These are phyloP conservation scores for Coregonus sp. DNA, from an alignment of 2,797 vertebrate genomes.

Conservation along the genomic window DNA sequence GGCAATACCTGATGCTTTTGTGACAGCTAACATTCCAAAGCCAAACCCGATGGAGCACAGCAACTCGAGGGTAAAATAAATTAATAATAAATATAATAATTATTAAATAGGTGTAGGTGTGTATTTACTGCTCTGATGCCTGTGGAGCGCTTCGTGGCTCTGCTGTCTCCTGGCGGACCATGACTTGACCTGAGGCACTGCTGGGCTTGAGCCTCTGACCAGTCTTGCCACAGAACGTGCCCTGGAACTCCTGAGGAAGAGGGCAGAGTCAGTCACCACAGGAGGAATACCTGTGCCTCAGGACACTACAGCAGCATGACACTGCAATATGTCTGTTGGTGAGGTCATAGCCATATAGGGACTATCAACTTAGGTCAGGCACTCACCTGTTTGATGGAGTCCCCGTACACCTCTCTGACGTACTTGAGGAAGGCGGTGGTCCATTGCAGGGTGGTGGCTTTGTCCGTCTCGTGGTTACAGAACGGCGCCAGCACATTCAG, in stretches of 20 bases:
- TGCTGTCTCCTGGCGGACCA: conserved; percentile 54
- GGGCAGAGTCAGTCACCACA: conserved; percentile 27
- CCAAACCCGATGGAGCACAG: background rate
- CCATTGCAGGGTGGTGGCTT: conserved; percentile 90
- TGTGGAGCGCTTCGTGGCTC: conserved; percentile 55
- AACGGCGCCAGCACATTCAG: conserved; percentile 90
- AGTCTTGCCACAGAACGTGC: conserved; percentile 77
- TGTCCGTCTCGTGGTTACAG: conserved; percentile 87
- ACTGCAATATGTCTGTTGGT: background rate
- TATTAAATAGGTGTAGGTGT: conserved; percentile 1
- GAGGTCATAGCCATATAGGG: background rate
- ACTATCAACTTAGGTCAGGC: background rate
- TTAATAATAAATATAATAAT: conserved; percentile 9
- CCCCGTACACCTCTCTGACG: conserved; percentile 82
- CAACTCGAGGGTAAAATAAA: conserved; percentile 20
- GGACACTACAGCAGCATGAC: background rate
- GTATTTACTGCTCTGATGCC: conserved; percentile 54
- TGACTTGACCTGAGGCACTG: conserved; percentile 61
- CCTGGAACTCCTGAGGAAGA: conserved; percentile 85
- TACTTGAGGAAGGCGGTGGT: conserved; percentile 89
- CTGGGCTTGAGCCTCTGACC: conserved; percentile 76
- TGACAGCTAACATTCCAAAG: conserved; percentile 3
- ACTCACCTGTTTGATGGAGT: conserved; percentile 85
- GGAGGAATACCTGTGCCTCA: background rate
- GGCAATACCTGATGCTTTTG: conserved; percentile 8